Base-by-base conservation (phyloP, 2,888 invertebrate species). In the Lasioglossum marginatum region DNA sequence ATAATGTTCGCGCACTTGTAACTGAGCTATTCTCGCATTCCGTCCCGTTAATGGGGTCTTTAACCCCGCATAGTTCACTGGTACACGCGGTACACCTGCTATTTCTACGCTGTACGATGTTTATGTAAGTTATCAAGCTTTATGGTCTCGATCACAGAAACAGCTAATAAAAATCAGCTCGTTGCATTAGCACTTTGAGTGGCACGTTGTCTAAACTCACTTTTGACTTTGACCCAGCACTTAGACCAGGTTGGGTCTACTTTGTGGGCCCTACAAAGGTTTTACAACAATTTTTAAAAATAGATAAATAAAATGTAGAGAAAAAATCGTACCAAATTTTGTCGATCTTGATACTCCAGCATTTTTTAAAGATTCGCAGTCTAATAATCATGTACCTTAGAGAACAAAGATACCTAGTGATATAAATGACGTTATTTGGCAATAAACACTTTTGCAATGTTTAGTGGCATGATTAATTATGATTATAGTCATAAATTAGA, bases 11-110 rank as follows among this genome's bases (percentile, higher is more conserved):
- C 34, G 27, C 76, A 63, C 31, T 76, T 43, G 63, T 43, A 63
- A 63, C 63, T 0, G 63, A 63, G 31, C 63, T 16, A 63, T 31
- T 63, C 63, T 63, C 63, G 63, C 63, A 63, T 63, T 63, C 63
- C 63, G 63, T 31, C 27, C 63, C 63, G 63, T 63, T 63, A 63
- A 63, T 63, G 63, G 63, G 63, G 63, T 63, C 16, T 63, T 63
- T 63, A 27, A 63, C 31, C 63, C 31, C 31, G 31, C 63, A 31
- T 31, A 31, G 63, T 63, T 31, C 63, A 63, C 63, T n/a, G 71
- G 71, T 34, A 71, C 43, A n/a, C 23, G n/a, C 31, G 63, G 31
- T 63, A 63, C 16, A 63, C 63, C 63, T 63, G 63, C 63, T 31
- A 63, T 63, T 31, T 19, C 63, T 19, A 63, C 31, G 63, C n/a